Evolutionary conservation across 2,888 invertebrate genomes (phyloP).

Genomic region (Belgica antarctica): DNA sequence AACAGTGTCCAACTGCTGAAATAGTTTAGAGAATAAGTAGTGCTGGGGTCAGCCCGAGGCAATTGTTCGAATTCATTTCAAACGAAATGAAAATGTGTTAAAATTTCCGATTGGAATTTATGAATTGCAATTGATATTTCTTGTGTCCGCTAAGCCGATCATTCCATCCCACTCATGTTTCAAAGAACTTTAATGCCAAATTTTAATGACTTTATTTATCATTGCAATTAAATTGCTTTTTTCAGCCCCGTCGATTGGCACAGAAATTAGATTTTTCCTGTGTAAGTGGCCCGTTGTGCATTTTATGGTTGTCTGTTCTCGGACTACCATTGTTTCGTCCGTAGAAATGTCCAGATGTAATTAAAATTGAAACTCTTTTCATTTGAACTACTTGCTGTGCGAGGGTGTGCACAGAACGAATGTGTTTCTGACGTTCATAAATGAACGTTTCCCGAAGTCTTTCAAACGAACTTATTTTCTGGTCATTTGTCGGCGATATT

Average conservation of each 20-base stretch:
- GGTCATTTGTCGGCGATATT: conserved; percentile 3
- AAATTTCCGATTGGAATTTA: not conserved
- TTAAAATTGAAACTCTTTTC: conserved; percentile 41
- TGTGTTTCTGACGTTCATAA: conserved; percentile 40
- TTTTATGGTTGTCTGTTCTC: conserved; percentile 29
- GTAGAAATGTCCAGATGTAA: conserved; percentile 41
- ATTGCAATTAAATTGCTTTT: conserved; percentile 41
- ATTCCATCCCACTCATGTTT: conserved; percentile 37
- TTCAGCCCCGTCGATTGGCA: not conserved
- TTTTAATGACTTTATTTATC: conserved; percentile 40
- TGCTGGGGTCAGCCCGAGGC: conserved; percentile 30
- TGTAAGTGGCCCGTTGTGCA: conserved; percentile 40
- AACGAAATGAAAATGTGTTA: conserved; percentile 7
- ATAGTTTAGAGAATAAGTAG: conserved; percentile 3
- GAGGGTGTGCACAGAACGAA: conserved; percentile 38
- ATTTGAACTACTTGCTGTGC: conserved; percentile 27
- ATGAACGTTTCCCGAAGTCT: conserved; percentile 26
- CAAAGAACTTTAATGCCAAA: conserved; percentile 20
- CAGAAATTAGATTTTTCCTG: not conserved
- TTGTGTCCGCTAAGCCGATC: not conserved
- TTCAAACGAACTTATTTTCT: not conserved
- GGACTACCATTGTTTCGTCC: conserved; percentile 4
- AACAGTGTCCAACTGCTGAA: not conserved
- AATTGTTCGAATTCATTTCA: conserved; percentile 21
- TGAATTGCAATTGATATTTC: not conserved